Conservation (phyloP, 2,888 invertebrate species). For the Eupithecia insigniata region DNA sequence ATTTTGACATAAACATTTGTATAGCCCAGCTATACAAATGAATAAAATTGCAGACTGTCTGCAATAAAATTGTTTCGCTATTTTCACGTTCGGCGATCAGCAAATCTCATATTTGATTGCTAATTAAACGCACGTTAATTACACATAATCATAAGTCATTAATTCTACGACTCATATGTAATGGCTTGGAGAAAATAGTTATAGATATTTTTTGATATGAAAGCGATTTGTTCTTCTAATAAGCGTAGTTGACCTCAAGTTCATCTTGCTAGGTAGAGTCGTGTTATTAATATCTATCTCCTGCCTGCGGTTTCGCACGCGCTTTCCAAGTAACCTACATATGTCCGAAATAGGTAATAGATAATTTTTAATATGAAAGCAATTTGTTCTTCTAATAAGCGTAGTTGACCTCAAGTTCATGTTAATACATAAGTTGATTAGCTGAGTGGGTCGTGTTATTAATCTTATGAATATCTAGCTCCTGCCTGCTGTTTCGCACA, state of each 20-base stretch:
- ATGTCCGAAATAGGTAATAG: neutral
- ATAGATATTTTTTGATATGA: neutral
- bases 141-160: conserved; percentile 3
- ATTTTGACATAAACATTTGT: no score
- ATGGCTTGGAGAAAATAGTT: neutral
- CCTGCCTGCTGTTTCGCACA: no score
- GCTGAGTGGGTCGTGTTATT: no score
- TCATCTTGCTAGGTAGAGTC: neutral
- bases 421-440: no score
- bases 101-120: neutral
- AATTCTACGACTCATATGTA: neutral
- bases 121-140: conserved; percentile 3
- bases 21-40: no score
- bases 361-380: neutral
- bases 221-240: neutral
- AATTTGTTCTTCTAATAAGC: neutral
- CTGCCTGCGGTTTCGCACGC: no score
- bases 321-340: no score
- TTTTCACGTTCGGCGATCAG: neutral
- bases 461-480: no score
- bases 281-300: no score
- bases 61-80: neutral
- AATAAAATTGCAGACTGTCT: no score
- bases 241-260: conserved; percentile 1
- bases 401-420: neutral